Conservation (phyloP, 2,888 invertebrate genomes). For the Ichneumon xanthorius region DNA sequence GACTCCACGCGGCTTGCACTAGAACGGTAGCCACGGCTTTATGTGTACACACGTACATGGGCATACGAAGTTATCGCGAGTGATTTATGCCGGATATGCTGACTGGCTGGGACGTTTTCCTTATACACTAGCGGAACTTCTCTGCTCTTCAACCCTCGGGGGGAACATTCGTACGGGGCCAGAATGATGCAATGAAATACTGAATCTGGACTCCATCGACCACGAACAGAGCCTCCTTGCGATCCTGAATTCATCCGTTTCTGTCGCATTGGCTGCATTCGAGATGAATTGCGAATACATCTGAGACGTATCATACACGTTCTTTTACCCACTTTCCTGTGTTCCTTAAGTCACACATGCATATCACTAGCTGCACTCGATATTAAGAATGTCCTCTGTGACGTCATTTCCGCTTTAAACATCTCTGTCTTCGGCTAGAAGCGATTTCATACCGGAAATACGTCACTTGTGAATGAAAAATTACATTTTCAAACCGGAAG, state of each 20-base stretch:
- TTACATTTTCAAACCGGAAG: no score
- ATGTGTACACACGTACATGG: neutral
- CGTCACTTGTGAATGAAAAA: no score
- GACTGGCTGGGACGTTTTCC: slow-evolving; percentile 43
- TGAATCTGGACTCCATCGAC: neutral
- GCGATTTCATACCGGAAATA: neutral
- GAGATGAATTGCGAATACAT: neutral
- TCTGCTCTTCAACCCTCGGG: slow-evolving; percentile 4
- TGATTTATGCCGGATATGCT: slow-evolving; percentile 25
- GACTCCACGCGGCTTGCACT: slow-evolving; percentile 29
- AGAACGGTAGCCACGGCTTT: slow-evolving; percentile 19
- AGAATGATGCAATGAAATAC: slow-evolving; percentile 23
- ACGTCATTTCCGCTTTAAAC: no score
- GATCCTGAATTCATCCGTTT: neutral
- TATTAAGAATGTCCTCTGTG: no score
- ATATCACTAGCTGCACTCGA: no score
- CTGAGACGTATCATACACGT: neutral
- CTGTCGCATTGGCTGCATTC: neutral
- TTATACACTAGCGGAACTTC: slow-evolving; percentile 31
- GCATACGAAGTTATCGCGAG: neutral
- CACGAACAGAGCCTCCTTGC: neutral
- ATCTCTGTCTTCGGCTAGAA: neutral
- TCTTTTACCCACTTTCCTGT: no score
- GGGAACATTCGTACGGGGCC: slow-evolving; percentile 7
- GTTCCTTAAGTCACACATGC: no score